Conservation (phyloP, 2,113 vertebrate species). For the Chaetops frenatus region DNA sequence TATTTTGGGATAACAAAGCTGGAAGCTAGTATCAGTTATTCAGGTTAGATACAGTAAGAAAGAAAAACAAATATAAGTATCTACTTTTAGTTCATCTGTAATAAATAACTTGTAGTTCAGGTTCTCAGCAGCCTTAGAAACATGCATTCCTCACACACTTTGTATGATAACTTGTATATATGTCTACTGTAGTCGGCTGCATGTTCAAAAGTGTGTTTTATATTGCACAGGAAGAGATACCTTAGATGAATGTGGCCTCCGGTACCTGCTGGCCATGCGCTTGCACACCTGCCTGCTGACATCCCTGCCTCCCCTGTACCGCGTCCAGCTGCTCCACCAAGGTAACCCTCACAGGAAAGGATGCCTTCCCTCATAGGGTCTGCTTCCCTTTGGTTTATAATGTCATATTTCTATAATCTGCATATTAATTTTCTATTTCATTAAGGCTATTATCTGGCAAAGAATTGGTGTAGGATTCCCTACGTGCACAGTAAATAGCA, state of each 20-base stretch:
- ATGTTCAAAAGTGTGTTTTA: neutral
- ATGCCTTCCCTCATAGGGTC: neutral
- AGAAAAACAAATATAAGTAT: neutral
- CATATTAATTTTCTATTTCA: neutral
- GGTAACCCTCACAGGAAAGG: constrained; percentile 64
- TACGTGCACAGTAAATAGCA: neutral
- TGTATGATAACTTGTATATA: neutral
- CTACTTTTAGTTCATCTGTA: neutral
- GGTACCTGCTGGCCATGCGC: constrained; percentile 95
- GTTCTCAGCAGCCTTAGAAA: neutral
- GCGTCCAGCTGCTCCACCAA: constrained; percentile 94
- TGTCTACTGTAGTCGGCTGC: neutral
- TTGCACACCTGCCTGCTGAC: constrained; percentile 94
- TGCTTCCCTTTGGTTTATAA: neutral
- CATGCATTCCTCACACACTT: neutral
- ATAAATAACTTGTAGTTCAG: neutral
- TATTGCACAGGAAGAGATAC: constrained; percentile 84
- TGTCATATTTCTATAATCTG: neutral
- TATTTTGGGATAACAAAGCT: neutral
- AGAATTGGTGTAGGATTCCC: neutral
- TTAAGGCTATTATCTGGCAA: neutral
- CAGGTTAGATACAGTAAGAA: neutral
- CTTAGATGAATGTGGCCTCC: constrained; percentile 91
- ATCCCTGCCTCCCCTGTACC: constrained; percentile 92
- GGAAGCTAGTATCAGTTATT: neutral